Evolutionary conservation across 2,113 vertebrate genomes (phyloP), one percentile per base, ranked within the genome.

Genomic region (Plotosus lineatus): DNA sequence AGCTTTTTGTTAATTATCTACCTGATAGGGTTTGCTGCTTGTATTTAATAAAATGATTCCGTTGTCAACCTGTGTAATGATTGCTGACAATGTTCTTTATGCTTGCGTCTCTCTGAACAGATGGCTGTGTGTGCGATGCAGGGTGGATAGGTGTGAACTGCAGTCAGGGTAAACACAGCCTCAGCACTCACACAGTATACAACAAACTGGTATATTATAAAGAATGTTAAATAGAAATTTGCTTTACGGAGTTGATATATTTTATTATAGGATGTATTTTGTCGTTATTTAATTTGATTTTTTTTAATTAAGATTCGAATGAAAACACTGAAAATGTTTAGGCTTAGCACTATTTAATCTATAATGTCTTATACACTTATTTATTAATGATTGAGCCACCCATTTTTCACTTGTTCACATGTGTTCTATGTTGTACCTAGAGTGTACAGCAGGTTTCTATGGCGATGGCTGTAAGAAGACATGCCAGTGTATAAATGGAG

Each of bases 121-220:
- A 84, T 77, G 95, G 95, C 11, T 99, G 98, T 86, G 89, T 79
- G 11, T 99, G 97, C 61, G 93, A 96, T 0, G 86, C 95, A 0
- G 97, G 97, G 61, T 98, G 96, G 96, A 94, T n/a, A 0, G 95
- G 95, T 80, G 55, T 81, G 40, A 94, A 94, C 91, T 99, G 97
- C 89, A 94, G 91, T 6, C 87, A 94, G 93, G 95, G 97, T 98
- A 92, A 91, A 3, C 7, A 71, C 15, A 73, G 33, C 2, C 42
- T 33, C 26, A 17, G 48, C 40, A 66, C 40, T 60, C 53, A 28
- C 14, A 81, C 60, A 56, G 21, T 33, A 51, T 17, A 36, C 14
- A 28, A 68, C 51, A 60, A 33, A 63, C 21, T 10, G 26, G 19
- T 75, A 53, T 75, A 56, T 55, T 73, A 46, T 51, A 7, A 78